phyloP scores from a whole-genome alignment of 92 coral and sea anemone genomes.

The Parazoanthus atlanticus region DNA sequence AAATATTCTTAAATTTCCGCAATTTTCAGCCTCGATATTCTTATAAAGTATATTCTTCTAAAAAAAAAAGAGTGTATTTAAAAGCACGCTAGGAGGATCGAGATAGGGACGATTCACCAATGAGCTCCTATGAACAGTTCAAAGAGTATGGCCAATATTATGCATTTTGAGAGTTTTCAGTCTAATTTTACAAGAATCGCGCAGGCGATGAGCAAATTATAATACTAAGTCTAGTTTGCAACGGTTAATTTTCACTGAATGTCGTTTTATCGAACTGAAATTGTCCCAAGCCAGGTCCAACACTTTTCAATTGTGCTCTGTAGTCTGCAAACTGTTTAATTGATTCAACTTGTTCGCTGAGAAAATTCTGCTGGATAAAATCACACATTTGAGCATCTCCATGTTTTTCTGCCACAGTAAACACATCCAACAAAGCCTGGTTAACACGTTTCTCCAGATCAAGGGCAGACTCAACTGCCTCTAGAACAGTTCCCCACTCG shows the following conservation, averaged over 20 bases:
- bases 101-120: not conserved
- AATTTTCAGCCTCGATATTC: too few species aligned
- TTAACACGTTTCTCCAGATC: conserved; percentile 43
- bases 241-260: conserved; percentile 16
- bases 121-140: not conserved
- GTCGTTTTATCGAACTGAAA: conserved; percentile 51
- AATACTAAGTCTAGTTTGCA: not conserved
- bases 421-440: conserved; percentile 48
- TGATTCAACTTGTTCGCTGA: conserved; percentile 46
- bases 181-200: too few species aligned
- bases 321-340: conserved; percentile 39
- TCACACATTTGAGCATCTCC: conserved; percentile 50
- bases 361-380: conserved; percentile 42
- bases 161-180: not conserved
- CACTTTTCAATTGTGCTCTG: conserved; percentile 43
- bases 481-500: conserved; percentile 42
- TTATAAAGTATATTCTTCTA: too few species aligned
- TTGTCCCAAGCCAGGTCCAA: conserved; percentile 51
- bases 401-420: conserved; percentile 39
- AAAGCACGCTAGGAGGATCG: too few species aligned
- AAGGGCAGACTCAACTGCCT: conserved; percentile 46
- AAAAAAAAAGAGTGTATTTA: too few species aligned
- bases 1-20: too few species aligned
- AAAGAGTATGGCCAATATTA: not conserved
- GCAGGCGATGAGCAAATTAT: not conserved